Evolutionary conservation across 2,888 invertebrate genomes (phyloP), one percentile per base, ranked within the genome.

Genomic region (Tachina lurida): DNA sequence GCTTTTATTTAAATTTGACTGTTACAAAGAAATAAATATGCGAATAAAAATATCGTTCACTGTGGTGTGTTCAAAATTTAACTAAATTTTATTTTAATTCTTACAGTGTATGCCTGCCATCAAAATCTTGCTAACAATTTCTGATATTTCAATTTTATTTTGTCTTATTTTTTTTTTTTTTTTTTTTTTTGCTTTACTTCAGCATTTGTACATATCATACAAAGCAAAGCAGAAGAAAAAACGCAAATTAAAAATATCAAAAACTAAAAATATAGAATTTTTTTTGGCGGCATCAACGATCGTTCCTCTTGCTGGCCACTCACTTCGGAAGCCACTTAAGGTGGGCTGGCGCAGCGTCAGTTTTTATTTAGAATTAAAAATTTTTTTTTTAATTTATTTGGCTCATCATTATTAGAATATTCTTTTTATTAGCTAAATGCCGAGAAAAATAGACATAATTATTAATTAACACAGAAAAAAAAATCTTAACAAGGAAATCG

Each of bases 291-390:
- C 47, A 68, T 22, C 22, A 47, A 10, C 41, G 60, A 1, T 41
- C 39, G 19, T 17, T 31, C 17, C 5, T 54, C 19, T 62, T 52
- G 56, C 43, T 63, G 41, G 45, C 10, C 12, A 15, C 22, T 49
- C 12, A 15, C 22, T 49, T 22, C 3, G 58, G 10, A 0, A 47
- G 8, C 39, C 47, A 68, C n/a, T 19, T n/a, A 31, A 75, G 74
- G 81, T 75, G 81, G 81, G 62, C 47, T 75, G 75, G 41, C 62
- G 74, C 68, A 68, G 47, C 62, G 74, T 81, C 52, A 41, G 22
- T 19, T 75, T 15, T 31, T 47, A 75, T 81, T 68, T 47, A 70
- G 39, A 75, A 73, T 68, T 75, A 75, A 62, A 75, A 81, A n/a
- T n/a, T 75, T 68, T 45, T 43, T 75, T 68, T 75, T n/a, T 10